These are phyloP conservation scores for Asarcornis scutulata DNA, from an alignment of 2,113 vertebrate genomes.

Conservation along the genomic window DNA sequence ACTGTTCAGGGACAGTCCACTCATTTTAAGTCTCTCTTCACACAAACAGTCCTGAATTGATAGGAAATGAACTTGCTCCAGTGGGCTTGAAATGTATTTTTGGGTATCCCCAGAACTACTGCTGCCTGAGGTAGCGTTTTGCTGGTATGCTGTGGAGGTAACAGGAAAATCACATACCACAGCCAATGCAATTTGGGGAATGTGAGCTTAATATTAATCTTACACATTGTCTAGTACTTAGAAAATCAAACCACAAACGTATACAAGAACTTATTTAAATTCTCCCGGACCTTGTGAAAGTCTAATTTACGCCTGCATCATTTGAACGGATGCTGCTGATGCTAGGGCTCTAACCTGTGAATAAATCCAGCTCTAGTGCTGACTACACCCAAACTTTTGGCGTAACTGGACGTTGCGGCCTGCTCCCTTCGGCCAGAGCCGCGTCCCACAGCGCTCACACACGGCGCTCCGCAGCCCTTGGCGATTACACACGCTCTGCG, in stretches of 20 bases:
- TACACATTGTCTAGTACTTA: background rate
- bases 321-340: accelerated
- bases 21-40: background rate
- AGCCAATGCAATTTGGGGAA: background rate
- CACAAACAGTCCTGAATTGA: background rate
- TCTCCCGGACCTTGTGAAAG: too few species aligned
- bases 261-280: background rate
- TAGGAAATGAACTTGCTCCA: background rate
- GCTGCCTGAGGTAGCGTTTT: accelerated
- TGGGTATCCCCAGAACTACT: background rate
- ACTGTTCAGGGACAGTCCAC: too few species aligned
- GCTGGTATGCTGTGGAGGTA: too few species aligned
- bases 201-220: accelerated
- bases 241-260: background rate
- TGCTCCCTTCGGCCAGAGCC: background rate
- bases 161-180: background rate
- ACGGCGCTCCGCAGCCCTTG: accelerated
- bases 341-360: background rate
- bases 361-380: background rate
- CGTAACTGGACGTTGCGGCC: accelerated
- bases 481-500: accelerated
- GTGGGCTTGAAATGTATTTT: background rate
- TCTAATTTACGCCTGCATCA: background rate
- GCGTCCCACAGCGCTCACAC: accelerated
- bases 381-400: background rate